These are phyloP conservation scores for Cancer borealis DNA, from an alignment of 2,888 invertebrate genomes.

Conservation along the genomic window DNA sequence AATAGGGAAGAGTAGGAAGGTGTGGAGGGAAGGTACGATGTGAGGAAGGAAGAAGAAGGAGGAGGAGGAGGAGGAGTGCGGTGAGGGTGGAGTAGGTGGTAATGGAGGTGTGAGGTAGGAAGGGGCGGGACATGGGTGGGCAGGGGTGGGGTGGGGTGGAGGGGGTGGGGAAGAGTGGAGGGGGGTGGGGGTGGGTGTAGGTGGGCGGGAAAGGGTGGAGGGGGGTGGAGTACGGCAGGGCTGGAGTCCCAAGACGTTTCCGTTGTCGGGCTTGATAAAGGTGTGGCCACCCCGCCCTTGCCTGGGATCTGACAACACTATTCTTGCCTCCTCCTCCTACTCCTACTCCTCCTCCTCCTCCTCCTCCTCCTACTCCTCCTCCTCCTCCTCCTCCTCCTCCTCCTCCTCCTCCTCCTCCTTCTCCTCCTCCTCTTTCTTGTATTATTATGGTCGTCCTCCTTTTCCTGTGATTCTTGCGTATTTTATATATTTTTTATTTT, in stretches of 20 bases:
- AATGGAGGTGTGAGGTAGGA: not conserved
- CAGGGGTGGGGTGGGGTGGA: not conserved
- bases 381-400: not conserved
- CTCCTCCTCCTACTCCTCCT: not conserved
- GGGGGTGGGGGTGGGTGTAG: not conserved
- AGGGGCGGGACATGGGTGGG: not conserved
- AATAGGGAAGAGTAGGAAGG: not conserved
- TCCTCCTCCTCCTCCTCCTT: not conserved
- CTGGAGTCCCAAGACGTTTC: constrained; percentile 43
- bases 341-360: not conserved
- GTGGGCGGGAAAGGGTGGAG: not conserved
- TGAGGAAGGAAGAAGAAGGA: not conserved
- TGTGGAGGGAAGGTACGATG: not conserved
- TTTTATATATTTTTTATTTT: too few species aligned
- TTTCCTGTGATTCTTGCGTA: too few species aligned
- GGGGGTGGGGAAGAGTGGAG: not conserved
- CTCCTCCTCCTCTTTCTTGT: not conserved
- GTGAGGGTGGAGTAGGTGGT: not conserved
- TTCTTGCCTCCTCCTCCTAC: not conserved
- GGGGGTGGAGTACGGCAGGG: not conserved
- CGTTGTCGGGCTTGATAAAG: constrained; percentile 46
- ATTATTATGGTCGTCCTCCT: too few species aligned
- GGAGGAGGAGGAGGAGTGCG: not conserved
- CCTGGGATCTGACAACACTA: not conserved
- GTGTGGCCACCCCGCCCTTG: not conserved